Evolutionary conservation across 2,888 invertebrate species (phyloP).

Genomic region (Hanleya hanleyi): DNA sequence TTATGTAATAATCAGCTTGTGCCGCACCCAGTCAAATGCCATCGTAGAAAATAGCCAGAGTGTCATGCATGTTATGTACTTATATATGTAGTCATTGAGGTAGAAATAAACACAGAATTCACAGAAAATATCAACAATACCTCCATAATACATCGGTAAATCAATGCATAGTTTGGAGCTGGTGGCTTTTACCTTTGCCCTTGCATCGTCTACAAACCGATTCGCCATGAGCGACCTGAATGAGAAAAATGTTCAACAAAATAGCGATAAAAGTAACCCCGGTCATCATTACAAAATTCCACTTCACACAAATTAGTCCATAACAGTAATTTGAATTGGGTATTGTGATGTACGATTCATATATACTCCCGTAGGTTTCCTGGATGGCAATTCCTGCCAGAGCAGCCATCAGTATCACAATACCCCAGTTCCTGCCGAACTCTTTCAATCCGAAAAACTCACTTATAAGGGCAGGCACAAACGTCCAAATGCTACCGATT

Average conservation of each 20-base stretch:
- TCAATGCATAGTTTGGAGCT: too few relatives aligned
- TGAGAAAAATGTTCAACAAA: background rate
- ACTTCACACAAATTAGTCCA: slow-evolving; percentile 27
- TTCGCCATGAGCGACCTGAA: too few relatives aligned
- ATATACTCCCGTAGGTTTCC: slow-evolving; percentile 28
- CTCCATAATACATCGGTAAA: too few relatives aligned
- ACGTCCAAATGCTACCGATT: slow-evolving; percentile 33
- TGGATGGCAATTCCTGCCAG: slow-evolving; percentile 30
- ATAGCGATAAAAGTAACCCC: background rate
- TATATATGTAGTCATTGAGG: too few relatives aligned
- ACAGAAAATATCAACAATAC: too few relatives aligned
- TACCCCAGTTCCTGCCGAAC: slow-evolving; percentile 41
- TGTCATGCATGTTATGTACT: too few relatives aligned
- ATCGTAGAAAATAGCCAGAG: too few relatives aligned
- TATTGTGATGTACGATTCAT: slow-evolving; percentile 21
- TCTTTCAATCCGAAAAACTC: slow-evolving; percentile 34
- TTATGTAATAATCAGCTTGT: too few relatives aligned
- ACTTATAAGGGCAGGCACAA: slow-evolving; percentile 33
- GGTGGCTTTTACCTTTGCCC: too few relatives aligned
- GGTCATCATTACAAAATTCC: background rate
- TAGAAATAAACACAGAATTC: too few relatives aligned
- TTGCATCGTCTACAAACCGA: too few relatives aligned
- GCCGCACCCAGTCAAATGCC: too few relatives aligned
- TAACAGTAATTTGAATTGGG: slow-evolving; percentile 18
- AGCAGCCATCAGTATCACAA: slow-evolving; percentile 29